Conservation (phyloP, 1,140 invertebrate species). For the Tribolium madens region DNA sequence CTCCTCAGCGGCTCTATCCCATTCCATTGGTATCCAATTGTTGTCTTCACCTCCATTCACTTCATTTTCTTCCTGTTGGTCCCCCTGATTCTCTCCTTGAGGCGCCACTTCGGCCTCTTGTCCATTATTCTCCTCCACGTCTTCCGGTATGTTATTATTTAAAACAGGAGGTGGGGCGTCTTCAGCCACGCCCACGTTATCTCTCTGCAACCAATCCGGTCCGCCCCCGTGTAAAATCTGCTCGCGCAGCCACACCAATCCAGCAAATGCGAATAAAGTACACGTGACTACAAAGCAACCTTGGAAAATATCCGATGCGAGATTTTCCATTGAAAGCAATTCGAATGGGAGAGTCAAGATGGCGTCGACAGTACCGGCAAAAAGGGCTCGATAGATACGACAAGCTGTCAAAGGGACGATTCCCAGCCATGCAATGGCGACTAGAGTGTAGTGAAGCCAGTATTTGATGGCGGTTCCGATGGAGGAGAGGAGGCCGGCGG, state of each 20-base stretch:
- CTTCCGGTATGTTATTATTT: slow-evolving; percentile 57
- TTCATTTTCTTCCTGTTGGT: slow-evolving; percentile 57
- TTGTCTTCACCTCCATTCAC: slow-evolving; percentile 83
- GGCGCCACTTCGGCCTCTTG: slow-evolving; percentile 51
- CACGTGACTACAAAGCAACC: slow-evolving; percentile 97
- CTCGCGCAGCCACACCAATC: slow-evolving; percentile 96
- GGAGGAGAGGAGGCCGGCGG: slow-evolving; percentile 89
- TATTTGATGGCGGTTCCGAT: slow-evolving; percentile 92
- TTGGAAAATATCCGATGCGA: slow-evolving; percentile 93
- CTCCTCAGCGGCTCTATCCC: slow-evolving; percentile 97
- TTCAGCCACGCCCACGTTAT: slow-evolving; percentile 44
- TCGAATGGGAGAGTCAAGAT: slow-evolving; percentile 90
- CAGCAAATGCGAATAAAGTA: slow-evolving; percentile 96
- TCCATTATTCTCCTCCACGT: slow-evolving; percentile 52
- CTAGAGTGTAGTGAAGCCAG: slow-evolving; percentile 96
- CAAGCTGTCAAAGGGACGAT: slow-evolving; percentile 97
- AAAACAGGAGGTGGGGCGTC: slow-evolving; percentile 38
- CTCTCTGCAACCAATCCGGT: slow-evolving; percentile 58
- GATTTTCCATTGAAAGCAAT: slow-evolving; percentile 92
- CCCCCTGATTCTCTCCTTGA: slow-evolving; percentile 47
- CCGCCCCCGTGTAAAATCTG: slow-evolving; percentile 98
- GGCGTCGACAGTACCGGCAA: slow-evolving; percentile 88
- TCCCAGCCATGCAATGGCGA: slow-evolving; percentile 97
- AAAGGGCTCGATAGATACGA: slow-evolving; percentile 92
- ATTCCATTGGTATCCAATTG: slow-evolving; percentile 98